Conservation (phyloP, 1,140 invertebrate species). For the Solenopsis invicta region DNA sequence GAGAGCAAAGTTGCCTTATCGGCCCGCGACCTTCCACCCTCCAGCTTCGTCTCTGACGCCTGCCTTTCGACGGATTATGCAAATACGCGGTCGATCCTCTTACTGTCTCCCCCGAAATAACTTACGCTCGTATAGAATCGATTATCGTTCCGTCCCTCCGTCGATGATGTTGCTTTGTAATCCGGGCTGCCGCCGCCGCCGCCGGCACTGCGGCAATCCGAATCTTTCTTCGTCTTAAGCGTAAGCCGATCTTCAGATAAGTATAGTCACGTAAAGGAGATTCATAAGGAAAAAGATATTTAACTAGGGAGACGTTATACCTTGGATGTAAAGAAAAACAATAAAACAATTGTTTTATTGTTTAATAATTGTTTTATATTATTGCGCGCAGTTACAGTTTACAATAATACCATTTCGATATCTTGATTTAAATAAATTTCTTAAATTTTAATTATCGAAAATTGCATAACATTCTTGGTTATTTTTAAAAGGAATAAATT, state of each 20-base stretch:
- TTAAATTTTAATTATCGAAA: neutral
- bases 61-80: constrained; percentile 63
- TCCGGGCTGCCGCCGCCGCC: neutral
- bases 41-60: neutral
- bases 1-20: constrained; percentile 32
- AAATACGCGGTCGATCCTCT: constrained; percentile 68
- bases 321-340: neutral
- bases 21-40: constrained; percentile 36
- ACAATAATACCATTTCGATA: neutral
- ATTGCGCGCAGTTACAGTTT: too few species aligned
- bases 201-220: neutral
- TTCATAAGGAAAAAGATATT: constrained; percentile 8
- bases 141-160: constrained; percentile 31
- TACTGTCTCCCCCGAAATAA: constrained; percentile 67
- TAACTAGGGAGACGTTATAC: neutral
- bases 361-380: too few species aligned
- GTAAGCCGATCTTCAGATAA: constrained; percentile 46
- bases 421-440: constrained; percentile 4
- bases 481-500: neutral
- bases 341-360: too few species aligned
- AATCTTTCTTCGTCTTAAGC: constrained; percentile 21
- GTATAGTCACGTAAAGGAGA: neutral
- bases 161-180: constrained; percentile 55
- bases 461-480: neutral
- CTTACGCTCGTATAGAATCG: constrained; percentile 63